These are phyloP conservation scores for Heliconius himera DNA, from an alignment of 1,140 invertebrate genomes.

Conservation along the genomic window DNA sequence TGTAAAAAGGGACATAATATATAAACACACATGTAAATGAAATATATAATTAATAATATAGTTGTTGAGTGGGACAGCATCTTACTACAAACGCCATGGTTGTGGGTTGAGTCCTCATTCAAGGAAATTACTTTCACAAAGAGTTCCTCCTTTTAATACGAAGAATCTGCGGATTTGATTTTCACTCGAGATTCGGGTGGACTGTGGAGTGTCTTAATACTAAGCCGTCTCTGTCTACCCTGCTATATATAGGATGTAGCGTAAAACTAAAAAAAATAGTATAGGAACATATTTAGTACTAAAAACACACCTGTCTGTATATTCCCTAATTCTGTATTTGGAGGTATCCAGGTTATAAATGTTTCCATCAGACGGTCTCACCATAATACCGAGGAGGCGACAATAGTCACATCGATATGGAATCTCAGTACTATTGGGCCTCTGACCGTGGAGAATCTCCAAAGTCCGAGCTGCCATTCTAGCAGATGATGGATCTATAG, in stretches of 20 bases:
- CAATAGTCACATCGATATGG: slow-evolving; percentile 49
- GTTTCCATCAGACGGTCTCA: slow-evolving; percentile 47
- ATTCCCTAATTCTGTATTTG: slow-evolving; percentile 49
- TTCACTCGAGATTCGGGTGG: too few relatives aligned
- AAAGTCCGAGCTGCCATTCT: slow-evolving; percentile 32
- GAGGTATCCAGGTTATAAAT: slow-evolving; percentile 54
- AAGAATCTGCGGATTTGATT: too few relatives aligned
- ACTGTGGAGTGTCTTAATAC: too few relatives aligned
- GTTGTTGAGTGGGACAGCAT: too few relatives aligned
- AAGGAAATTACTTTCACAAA: too few relatives aligned
- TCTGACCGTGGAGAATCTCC: slow-evolving; percentile 46
- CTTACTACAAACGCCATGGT: too few relatives aligned
- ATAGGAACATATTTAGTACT: too few relatives aligned
- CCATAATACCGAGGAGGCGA: slow-evolving; percentile 50
- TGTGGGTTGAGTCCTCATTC: too few relatives aligned
- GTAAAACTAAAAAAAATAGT: too few relatives aligned
- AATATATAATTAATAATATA: not conserved
- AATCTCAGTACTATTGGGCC: slow-evolving; percentile 36
- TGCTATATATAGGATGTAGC: too few relatives aligned
- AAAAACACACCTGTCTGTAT: slow-evolving; percentile 38
- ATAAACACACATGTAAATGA: not conserved
- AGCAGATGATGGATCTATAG: slow-evolving; percentile 26
- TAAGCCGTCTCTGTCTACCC: too few relatives aligned
- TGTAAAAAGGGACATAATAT: slow-evolving; percentile 12
- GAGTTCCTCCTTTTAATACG: too few relatives aligned